These are phyloP conservation scores for Liopterus haemorrhoidalis DNA, from an alignment of 2,888 invertebrate species.

Conservation along the genomic window DNA sequence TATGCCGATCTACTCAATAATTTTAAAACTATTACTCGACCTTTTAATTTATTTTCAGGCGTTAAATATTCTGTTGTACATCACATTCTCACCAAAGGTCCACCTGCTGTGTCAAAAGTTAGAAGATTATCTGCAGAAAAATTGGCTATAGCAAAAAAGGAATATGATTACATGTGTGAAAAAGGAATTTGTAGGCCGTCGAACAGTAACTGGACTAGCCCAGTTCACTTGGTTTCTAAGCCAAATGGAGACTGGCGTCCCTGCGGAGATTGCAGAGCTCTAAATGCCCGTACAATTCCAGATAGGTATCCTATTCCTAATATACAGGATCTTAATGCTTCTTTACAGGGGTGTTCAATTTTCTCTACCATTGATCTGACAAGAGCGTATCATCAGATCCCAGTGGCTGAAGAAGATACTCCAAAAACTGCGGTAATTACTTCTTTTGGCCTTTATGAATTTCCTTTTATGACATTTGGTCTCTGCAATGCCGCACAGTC, in stretches of 20 bases:
- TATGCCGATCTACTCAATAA: no score
- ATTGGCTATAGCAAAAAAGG: slow-evolving; percentile 6
- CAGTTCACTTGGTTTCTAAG: slow-evolving; percentile 38
- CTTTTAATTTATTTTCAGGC: no score
- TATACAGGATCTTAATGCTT: no score
- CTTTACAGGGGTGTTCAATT: no score
- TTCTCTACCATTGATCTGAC: no score
- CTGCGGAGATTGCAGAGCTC: slow-evolving; percentile 39
- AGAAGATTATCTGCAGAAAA: slow-evolving; percentile 13
- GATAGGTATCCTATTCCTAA: slow-evolving; percentile 42
- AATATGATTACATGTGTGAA: slow-evolving; percentile 28
- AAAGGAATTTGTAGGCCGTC: slow-evolving; percentile 27
- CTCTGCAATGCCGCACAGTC: slow-evolving; percentile 1
- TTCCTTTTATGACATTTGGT: slow-evolving; percentile 5
- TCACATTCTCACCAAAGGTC: slow-evolving; percentile 25
- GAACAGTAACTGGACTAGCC: slow-evolving; percentile 35
- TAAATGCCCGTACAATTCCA: slow-evolving; percentile 44
- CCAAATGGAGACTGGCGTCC: slow-evolving; percentile 35
- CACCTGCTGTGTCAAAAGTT: slow-evolving; percentile 19
- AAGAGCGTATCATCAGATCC: slow-evolving; percentile 37
- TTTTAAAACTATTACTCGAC: no score
- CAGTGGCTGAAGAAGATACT: neutral
- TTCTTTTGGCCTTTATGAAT: slow-evolving; percentile 5
- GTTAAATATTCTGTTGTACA: no score
- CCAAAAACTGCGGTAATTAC: slow-evolving; percentile 1